phyloP scores from a whole-genome alignment of 1,140 invertebrate genomes.

The Epicauta chinensis region DNA sequence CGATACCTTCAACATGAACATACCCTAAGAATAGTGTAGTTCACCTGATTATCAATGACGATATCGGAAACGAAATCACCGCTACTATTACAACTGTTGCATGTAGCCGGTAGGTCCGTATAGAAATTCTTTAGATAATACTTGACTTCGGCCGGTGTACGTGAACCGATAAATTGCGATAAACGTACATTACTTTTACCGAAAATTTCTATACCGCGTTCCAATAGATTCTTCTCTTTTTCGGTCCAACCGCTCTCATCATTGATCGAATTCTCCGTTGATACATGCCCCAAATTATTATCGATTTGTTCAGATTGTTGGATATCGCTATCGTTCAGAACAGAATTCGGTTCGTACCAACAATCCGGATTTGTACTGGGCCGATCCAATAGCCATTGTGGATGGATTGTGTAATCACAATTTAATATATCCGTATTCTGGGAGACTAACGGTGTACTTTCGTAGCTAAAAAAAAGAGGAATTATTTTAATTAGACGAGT shows the following conservation, averaged over 20 bases:
- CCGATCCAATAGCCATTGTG: constrained; percentile 59
- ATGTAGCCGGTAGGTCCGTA: constrained; percentile 22
- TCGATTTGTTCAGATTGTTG: constrained; percentile 2
- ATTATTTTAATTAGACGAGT: neutral
- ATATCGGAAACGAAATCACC: constrained; percentile 18
- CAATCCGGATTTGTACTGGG: constrained; percentile 45
- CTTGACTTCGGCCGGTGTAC: constrained; percentile 55
- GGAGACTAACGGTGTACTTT: constrained; percentile 45
- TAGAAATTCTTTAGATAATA: constrained; percentile 46
- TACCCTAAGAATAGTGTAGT: too few relatives aligned
- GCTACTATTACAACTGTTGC: constrained; percentile 10
- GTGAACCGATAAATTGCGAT: constrained; percentile 56
- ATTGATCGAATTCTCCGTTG: constrained; percentile 37
- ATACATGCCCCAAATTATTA: constrained; percentile 22
- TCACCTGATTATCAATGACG: constrained; percentile 31
- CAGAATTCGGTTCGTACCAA: constrained; percentile 28
- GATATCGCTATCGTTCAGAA: too few relatives aligned
- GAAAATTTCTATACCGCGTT: constrained; percentile 57
- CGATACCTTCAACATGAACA: too few relatives aligned
- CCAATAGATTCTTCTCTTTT: constrained; percentile 52
- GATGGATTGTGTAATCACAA: constrained; percentile 57
- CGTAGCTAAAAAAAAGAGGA: constrained; percentile 33
- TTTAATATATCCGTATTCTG: constrained; percentile 48
- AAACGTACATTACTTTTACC: constrained; percentile 56
- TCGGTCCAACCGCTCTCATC: constrained; percentile 47